Evolutionary conservation across 2,797 vertebrate genomes (phyloP).

Genomic region (Chelidonichthys spinosus): DNA sequence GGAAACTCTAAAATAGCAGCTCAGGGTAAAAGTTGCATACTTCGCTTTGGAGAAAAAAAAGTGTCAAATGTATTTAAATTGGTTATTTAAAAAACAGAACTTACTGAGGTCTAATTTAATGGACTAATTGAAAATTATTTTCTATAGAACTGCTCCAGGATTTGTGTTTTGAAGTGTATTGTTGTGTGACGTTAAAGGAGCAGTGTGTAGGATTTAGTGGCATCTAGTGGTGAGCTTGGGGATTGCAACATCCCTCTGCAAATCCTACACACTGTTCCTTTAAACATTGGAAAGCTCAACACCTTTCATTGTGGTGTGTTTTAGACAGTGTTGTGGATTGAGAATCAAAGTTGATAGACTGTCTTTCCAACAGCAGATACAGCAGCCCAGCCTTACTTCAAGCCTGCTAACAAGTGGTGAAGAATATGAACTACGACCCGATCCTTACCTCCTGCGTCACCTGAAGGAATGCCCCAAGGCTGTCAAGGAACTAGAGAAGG

Average conservation of each 20-base stretch:
- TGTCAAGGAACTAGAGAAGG: slow-evolving; percentile 17
- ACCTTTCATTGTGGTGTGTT: neutral
- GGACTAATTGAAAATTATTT: neutral
- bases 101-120: neutral
- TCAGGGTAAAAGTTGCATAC: neutral
- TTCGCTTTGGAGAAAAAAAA: neutral
- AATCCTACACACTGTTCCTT: no score
- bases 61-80: neutral
- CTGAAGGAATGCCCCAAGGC: slow-evolving; percentile 52
- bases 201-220: no score
- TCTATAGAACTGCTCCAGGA: neutral
- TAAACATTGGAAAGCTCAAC: neutral
- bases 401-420: neutral
- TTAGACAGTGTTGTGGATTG: neutral
- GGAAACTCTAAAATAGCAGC: neutral
- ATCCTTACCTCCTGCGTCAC: slow-evolving; percentile 41
- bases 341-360: neutral
- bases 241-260: no score
- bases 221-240: no score
- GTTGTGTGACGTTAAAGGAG: neutral
- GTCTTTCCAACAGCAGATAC: slow-evolving; percentile 30
- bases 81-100: neutral
- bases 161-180: neutral
- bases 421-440: slow-evolving; percentile 30
- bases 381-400: neutral